Percentiles rank a stretch among this genome's conserved stretches.
Evolutionary conservation across 2,888 invertebrate species (phyloP).

Genomic region (Sisyra terminalis): DNA sequence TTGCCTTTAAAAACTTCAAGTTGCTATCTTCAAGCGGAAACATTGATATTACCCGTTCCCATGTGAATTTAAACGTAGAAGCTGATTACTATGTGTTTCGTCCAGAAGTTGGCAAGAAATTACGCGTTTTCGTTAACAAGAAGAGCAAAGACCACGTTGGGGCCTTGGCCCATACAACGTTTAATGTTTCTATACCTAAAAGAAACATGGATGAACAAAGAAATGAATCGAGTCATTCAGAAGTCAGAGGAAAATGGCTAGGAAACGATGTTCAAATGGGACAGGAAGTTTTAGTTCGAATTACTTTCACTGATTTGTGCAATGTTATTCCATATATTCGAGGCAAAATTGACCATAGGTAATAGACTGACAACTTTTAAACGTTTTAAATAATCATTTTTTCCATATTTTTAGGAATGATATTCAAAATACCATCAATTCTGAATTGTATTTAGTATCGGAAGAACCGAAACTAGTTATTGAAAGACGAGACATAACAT

Average conservation of each 20-base stretch:
- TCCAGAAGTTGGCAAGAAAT: conserved; percentile 39
- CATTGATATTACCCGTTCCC: conserved; percentile 42
- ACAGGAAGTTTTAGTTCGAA: conserved; percentile 40
- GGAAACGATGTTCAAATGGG: conserved; percentile 37
- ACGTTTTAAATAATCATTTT: too few relatives aligned
- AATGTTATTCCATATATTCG: conserved; percentile 45
- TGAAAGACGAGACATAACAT: too few relatives aligned
- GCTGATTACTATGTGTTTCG: conserved; percentile 53
- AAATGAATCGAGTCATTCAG: too few relatives aligned
- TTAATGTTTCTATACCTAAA: conserved; percentile 51
- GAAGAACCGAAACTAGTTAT: too few relatives aligned
- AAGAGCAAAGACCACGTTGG: conserved; percentile 47
- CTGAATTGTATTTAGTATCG: too few relatives aligned
- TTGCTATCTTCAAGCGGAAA: conserved; percentile 37
- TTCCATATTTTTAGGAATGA: too few relatives aligned
- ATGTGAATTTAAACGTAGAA: conserved; percentile 46
- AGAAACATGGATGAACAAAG: conserved; percentile 25
- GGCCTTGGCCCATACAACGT: conserved; percentile 48
- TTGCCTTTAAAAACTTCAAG: conserved; percentile 48
- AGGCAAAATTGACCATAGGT: conserved; percentile 34
- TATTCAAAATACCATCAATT: too few relatives aligned
- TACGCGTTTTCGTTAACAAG: conserved; percentile 50
- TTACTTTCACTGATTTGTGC: conserved; percentile 38
- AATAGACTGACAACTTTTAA: too few relatives aligned
- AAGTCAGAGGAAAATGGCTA: conserved; percentile 35